Percentiles rank a stretch among this genome's conserved stretches.
Conservation (phyloP, 2,113 vertebrate genomes). For the Ochotona curzoniae region DNA sequence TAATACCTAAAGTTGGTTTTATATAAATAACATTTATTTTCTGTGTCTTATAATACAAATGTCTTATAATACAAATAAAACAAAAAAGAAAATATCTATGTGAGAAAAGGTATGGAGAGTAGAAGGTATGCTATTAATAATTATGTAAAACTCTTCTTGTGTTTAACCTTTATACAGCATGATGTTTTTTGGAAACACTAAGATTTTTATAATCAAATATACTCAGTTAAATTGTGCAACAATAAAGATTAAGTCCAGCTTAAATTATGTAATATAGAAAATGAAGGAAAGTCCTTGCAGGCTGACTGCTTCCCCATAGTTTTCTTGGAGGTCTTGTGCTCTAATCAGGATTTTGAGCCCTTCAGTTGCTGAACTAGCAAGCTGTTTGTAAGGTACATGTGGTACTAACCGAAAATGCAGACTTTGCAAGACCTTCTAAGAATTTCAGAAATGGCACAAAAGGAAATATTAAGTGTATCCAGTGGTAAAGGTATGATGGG, state of each 20-base stretch:
- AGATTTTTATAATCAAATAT: not conserved
- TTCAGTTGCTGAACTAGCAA: slow-evolving; percentile 78
- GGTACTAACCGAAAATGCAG: slow-evolving; percentile 72
- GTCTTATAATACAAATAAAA: not conserved
- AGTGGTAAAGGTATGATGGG: slow-evolving; percentile 78
- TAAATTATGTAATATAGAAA: slow-evolving; percentile 15
- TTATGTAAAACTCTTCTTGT: not conserved
- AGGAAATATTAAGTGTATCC: slow-evolving; percentile 77
- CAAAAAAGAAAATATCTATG: not conserved
- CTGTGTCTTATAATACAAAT: not conserved
- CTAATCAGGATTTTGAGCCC: slow-evolving; percentile 73
- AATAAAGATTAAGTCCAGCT: not conserved
- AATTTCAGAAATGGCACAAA: slow-evolving; percentile 79
- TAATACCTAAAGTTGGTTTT: not conserved
- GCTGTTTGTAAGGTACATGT: slow-evolving; percentile 73
- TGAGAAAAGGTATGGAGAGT: not conserved
- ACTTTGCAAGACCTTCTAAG: slow-evolving; percentile 78
- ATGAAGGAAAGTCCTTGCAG: slow-evolving; percentile 20
- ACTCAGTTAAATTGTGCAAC: not conserved
- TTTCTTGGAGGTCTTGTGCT: slow-evolving; percentile 13
- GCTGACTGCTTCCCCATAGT: slow-evolving; percentile 18
- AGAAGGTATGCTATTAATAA: slow-evolving; percentile 8
- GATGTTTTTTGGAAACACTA: slow-evolving; percentile 14
- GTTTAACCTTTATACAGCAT: not conserved
- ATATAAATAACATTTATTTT: not conserved